A percentile compares a stretch with the other conserved stretches of the same genome.
Evolutionary conservation across 2,888 invertebrate species (phyloP).

Genomic region (Spilosoma lubricipeda): DNA sequence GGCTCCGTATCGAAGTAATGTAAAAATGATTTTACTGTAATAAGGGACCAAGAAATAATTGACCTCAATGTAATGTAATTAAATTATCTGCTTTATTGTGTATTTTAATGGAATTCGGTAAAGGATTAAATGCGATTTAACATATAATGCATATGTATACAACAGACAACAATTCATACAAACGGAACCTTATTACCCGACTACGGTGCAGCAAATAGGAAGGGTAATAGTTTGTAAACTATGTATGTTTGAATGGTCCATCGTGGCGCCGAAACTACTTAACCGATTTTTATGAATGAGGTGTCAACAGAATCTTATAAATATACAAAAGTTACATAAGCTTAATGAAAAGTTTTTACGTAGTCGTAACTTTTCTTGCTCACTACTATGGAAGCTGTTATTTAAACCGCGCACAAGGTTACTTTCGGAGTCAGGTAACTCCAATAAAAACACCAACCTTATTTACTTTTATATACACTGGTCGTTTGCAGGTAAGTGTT

Average conservation of each 20-base stretch:
- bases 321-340: no score
- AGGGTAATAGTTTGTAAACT: no score
- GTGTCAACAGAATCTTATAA: no score
- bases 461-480: neutral
- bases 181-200: no score
- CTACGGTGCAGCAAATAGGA: no score
- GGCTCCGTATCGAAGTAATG: neutral
- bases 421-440: neutral
- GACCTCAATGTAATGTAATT: constrained; percentile 39
- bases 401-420: neutral
- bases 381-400: neutral
- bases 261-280: no score
- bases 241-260: no score
- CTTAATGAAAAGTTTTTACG: neutral
- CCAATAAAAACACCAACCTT: neutral
- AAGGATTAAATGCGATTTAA: neutral
- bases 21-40: constrained; percentile 22
- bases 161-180: no score
- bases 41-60: constrained; percentile 38
- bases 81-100: constrained; percentile 32
- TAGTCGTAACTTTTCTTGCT: neutral
- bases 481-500: neutral
- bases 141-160: neutral
- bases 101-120: neutral
- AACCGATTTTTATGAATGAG: no score